Percentiles rank a stretch among this genome's conserved stretches.
Conservation (phyloP, 2,888 invertebrate species). For the Leucozona laternaria region DNA sequence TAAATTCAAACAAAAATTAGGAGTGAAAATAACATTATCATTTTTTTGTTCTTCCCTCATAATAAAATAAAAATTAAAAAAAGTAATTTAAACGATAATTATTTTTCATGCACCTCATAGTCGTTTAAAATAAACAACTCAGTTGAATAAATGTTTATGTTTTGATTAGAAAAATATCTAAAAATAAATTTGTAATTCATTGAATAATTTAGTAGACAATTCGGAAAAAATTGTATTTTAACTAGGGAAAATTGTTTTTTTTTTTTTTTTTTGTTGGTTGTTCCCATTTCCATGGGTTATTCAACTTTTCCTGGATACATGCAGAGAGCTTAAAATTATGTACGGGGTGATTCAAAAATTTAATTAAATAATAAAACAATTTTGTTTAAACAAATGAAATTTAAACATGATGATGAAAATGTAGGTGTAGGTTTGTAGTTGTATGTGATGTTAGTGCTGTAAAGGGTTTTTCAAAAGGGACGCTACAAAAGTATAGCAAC, state of each 20-base stretch:
- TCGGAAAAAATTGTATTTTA: slow-evolving; percentile 6
- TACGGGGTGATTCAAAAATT: not conserved
- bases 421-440: no score
- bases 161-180: slow-evolving; percentile 4
- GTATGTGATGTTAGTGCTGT: no score
- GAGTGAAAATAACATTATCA: not conserved
- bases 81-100: slow-evolving; percentile 4
- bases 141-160: slow-evolving; percentile 28
- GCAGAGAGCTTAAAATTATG: not conserved
- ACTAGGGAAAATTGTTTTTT: not conserved
- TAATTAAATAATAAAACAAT: not conserved
- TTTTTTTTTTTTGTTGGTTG: not conserved
- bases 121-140: slow-evolving; percentile 11
- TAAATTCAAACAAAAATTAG: not conserved
- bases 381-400: not conserved
- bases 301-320: slow-evolving; percentile 17
- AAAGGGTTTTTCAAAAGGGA: no score
- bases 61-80: not conserved
- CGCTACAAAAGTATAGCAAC: no score
- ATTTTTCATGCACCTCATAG: slow-evolving; percentile 1
- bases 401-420: no score
- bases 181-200: slow-evolving; percentile 13
- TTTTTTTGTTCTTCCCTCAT: not conserved
- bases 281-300: slow-evolving; percentile 16
- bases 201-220: slow-evolving; percentile 20